Evolutionary conservation across 1,140 invertebrate species (phyloP), one percentile per base, ranked within the genome.

Genomic region (Nilaparvata lugens): DNA sequence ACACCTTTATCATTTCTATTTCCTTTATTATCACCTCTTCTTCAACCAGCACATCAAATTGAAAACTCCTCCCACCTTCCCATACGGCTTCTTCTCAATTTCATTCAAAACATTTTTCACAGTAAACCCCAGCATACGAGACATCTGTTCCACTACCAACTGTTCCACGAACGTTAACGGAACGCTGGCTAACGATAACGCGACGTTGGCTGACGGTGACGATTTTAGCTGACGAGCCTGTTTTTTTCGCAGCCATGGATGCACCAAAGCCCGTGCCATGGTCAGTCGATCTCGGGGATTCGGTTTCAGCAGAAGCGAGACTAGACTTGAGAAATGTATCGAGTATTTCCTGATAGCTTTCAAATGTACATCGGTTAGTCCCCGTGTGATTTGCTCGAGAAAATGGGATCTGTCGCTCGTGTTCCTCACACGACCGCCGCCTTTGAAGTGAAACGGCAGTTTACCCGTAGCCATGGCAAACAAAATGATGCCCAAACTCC

Each of bases 401-500:
- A 51, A 52, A 35, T 18, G 6, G 1, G 3, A 2, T 13, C 48
- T 24, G 9, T 60, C 48, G 7, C 52, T 51, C 4, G 45, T 23
- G 4, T 25, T 25, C 23, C 31, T 51, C 21, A 51, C 25, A 9
- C 38, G n/a, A 7, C 11, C n/a, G 1, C 23, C 16, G 1, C 23
- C 16, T 23, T 21, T 35, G 31, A 35, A 31, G 16, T 43, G 73
- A 69, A 88, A 88, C 18, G 85, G 86, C 62, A 87, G 71, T 58
- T 79, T 78, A 35, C 86, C 85, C 1, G 82, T 76, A 58, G 81
- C 75, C 82, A 85, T 84, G 28, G 78, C 81, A 73, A 84, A 87
- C 60, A 85, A 75, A 54, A 85, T 81, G 45, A 86, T 80, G 52
- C 85, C 84, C 83, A 88, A 73, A 70, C 85, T 87, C 86, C 86